These are phyloP conservation scores for Hippasteria phrygiana DNA, from an alignment of 53 echinoderm and acorn worm genomes.

Conservation along the genomic window DNA sequence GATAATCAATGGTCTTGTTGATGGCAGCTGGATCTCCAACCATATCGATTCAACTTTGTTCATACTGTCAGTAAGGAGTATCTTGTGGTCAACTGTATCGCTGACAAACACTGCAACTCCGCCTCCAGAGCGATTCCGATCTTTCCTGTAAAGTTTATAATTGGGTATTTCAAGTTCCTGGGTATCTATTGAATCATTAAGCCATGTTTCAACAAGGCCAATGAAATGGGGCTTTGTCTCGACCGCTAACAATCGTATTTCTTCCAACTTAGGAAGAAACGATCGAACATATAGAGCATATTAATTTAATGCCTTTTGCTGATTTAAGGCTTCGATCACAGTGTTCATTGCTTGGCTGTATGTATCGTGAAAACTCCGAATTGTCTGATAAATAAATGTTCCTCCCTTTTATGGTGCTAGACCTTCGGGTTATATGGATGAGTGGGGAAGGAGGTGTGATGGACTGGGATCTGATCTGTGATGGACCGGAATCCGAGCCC, in stretches of 20 bases:
- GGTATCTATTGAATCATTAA: slow-evolving; percentile 2
- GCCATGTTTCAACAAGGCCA: slow-evolving; percentile 19
- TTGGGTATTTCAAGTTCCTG: not conserved
- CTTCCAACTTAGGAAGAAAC: slow-evolving; percentile 10
- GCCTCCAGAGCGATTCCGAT: slow-evolving; percentile 30
- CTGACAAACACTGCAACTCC: not conserved
- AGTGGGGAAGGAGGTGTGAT: no score
- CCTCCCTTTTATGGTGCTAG: no score
- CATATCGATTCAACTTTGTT: no score
- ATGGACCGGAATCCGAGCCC: no score
- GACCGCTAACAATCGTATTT: not conserved
- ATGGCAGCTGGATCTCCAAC: no score
- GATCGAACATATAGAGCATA: slow-evolving; percentile 14
- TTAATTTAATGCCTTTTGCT: slow-evolving; percentile 28
- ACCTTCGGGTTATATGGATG: no score
- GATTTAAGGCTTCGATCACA: slow-evolving; percentile 1
- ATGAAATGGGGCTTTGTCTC: slow-evolving; percentile 1
- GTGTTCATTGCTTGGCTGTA: slow-evolving; percentile 3
- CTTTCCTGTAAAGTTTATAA: slow-evolving; percentile 18
- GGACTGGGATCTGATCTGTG: no score
- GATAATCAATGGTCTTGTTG: no score
- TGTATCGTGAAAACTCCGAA: not conserved
- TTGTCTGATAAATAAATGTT: no score
- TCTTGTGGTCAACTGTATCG: not conserved
- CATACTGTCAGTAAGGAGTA: not conserved